A percentile compares a stretch with the other conserved stretches of the same genome.
phyloP scores from a whole-genome alignment of 2,113 vertebrate species.

The Gymnogyps californianus region DNA sequence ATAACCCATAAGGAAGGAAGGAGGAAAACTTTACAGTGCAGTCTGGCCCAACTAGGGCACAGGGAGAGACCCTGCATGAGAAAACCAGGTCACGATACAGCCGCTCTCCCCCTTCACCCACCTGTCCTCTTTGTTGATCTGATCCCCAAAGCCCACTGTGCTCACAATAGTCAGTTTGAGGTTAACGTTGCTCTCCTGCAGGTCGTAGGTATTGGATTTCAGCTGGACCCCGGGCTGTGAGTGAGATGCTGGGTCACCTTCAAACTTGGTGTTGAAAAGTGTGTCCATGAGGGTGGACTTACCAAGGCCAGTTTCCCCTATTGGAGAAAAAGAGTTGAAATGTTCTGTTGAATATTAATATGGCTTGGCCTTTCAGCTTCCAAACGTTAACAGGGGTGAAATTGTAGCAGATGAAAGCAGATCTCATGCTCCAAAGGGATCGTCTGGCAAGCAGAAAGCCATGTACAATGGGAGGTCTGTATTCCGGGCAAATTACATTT shows the following conservation, averaged over 20 bases:
- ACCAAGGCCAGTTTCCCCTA: constrained; percentile 95
- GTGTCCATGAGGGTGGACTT: constrained; percentile 98
- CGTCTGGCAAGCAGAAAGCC: constrained; percentile 28
- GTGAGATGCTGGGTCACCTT: constrained; percentile 91
- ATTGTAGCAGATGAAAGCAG: constrained; percentile 40
- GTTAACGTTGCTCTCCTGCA: constrained; percentile 93
- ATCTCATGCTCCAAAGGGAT: constrained; percentile 18
- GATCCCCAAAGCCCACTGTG: constrained; percentile 93
- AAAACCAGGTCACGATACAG: background rate
- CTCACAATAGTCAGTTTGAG: constrained; percentile 94
- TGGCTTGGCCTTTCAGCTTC: background rate
- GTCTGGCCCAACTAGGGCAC: background rate
- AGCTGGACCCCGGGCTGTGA: constrained; percentile 92
- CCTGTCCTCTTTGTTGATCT: constrained; percentile 99
- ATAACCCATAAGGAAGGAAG: background rate
- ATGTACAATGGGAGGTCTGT: constrained; percentile 38
- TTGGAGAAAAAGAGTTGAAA: constrained; percentile 7
- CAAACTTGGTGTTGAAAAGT: constrained; percentile 97
- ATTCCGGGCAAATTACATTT: constrained; percentile 41
- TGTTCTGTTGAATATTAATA: background rate
- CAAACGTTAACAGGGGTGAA: constrained; percentile 42
- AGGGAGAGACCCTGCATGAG: background rate
- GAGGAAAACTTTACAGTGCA: background rate
- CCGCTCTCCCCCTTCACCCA: constrained; percentile 25
- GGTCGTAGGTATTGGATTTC: constrained; percentile 91